Conservation (phyloP, 2,113 vertebrate genomes). For the Nematolebias whitei region DNA sequence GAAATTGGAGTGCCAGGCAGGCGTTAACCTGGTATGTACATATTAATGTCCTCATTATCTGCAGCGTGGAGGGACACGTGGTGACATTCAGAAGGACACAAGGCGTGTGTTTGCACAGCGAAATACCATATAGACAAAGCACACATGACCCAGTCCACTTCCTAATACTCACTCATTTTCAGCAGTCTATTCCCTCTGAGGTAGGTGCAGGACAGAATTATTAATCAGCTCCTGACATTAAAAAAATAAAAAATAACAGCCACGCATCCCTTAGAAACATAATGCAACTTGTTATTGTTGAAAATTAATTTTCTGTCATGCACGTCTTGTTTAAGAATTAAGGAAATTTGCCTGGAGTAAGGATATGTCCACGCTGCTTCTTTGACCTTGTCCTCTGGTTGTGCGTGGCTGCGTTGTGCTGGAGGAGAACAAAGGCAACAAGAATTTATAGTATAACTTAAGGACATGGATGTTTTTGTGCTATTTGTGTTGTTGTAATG, state of each 20-base stretch:
- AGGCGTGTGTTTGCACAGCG: conserved; percentile 20
- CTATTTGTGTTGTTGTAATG: conserved; percentile 3
- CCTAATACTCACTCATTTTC: conserved; percentile 33
- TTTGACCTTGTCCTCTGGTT: conserved; percentile 49
- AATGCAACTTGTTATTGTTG: conserved; percentile 65
- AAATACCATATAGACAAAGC: conserved; percentile 21
- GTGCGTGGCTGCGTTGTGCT: conserved; percentile 8
- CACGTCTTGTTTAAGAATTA: conserved; percentile 70
- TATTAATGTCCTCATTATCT: conserved; percentile 73
- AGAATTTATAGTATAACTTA: conserved; percentile 18
- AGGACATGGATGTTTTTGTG: conserved; percentile 7
- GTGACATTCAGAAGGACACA: conserved; percentile 60
- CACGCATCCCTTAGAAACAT: conserved; percentile 60
- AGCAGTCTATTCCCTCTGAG: conserved; percentile 61
- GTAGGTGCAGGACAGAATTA: conserved; percentile 52
- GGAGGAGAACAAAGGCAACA: conserved; percentile 20
- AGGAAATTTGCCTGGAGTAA: conserved; percentile 57
- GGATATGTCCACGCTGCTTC: conserved; percentile 23
- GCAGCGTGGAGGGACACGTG: conserved; percentile 29
- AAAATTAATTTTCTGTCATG: conserved; percentile 68
- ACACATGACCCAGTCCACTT: conserved; percentile 25
- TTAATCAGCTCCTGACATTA: conserved; percentile 63
- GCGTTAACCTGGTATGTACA: conserved; percentile 69
- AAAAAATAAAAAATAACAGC: conserved; percentile 30
- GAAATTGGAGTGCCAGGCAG: conserved; percentile 61